Evolutionary conservation across 2,888 invertebrate species (phyloP).

Genomic region (Spisula solida): DNA sequence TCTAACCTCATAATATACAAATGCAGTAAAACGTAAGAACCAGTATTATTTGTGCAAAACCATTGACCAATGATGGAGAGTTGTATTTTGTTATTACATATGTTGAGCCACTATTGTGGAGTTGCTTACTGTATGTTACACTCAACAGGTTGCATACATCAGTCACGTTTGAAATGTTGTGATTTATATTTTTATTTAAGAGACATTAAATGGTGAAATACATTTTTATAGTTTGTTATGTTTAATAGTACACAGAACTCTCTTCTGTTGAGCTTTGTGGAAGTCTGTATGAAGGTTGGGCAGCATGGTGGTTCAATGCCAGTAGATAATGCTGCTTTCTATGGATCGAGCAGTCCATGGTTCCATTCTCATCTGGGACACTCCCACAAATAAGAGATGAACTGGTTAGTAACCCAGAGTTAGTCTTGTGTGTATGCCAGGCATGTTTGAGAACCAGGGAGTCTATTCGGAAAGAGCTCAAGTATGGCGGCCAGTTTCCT

Average conservation of each 20-base stretch:
- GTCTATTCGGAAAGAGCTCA: too few relatives aligned
- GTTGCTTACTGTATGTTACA: not conserved
- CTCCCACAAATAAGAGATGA: too few relatives aligned
- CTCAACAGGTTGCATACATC: not conserved
- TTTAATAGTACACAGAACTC: not conserved
- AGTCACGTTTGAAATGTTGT: conserved; percentile 19
- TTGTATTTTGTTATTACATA: not conserved
- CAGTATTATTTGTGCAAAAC: conserved; percentile 15
- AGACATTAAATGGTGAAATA: conserved; percentile 47
- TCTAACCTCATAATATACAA: not conserved
- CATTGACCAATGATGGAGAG: not conserved
- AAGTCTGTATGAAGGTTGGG: not conserved
- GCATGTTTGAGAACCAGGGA: too few relatives aligned
- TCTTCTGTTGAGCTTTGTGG: not conserved
- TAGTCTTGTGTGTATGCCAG: too few relatives aligned
- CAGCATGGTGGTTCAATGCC: too few relatives aligned
- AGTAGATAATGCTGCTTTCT: too few relatives aligned
- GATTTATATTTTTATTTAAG: conserved; percentile 20
- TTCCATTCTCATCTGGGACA: too few relatives aligned
- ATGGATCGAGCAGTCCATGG: too few relatives aligned
- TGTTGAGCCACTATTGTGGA: not conserved
- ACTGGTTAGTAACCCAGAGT: too few relatives aligned
- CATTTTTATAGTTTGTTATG: not conserved
- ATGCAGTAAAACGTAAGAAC: not conserved
- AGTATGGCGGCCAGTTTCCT: too few relatives aligned